Percentiles rank a stretch among this genome's conserved stretches.
Evolutionary conservation across 1,140 invertebrate genomes (phyloP).

Genomic region (Muscidifurax raptorellus): DNA sequence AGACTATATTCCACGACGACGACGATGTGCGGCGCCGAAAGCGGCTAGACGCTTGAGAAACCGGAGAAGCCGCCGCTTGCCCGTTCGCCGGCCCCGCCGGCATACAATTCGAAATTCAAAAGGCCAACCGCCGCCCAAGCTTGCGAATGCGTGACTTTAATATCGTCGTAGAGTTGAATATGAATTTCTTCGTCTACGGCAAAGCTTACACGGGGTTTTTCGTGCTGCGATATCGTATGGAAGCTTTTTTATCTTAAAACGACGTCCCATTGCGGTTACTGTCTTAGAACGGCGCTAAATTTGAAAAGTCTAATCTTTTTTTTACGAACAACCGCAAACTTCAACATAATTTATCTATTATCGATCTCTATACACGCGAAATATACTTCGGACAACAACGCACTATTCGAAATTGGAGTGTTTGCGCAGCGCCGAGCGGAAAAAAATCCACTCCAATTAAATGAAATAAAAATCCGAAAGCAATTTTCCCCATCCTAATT

Average conservation of each 20-base stretch:
- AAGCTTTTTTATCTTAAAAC: too few species aligned
- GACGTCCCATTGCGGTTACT: too few species aligned
- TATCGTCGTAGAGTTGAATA: constrained; percentile 1
- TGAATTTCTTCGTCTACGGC: constrained; percentile 20
- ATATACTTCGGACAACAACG: too few species aligned
- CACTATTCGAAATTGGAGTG: not conserved
- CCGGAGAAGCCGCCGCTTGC: constrained; percentile 73
- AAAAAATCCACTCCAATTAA: constrained; percentile 4
- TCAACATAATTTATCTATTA: too few species aligned
- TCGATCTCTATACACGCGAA: too few species aligned
- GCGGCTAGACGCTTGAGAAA: constrained; percentile 74
- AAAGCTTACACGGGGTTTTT: too few species aligned
- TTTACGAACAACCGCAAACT: too few species aligned
- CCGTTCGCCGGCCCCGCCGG: constrained; percentile 64
- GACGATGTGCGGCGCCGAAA: constrained; percentile 63
- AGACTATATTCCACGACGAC: not conserved
- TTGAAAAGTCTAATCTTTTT: too few species aligned
- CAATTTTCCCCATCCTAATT: not conserved
- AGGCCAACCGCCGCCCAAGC: constrained; percentile 59
- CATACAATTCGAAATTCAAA: constrained; percentile 73
- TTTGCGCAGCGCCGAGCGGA: not conserved
- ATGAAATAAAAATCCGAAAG: not conserved
- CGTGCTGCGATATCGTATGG: too few species aligned
- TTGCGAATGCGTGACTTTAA: constrained; percentile 12
- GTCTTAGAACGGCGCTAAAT: too few species aligned